phyloP scores from a whole-genome alignment of 1,140 invertebrate species.

The Eufriesea mexicana region DNA sequence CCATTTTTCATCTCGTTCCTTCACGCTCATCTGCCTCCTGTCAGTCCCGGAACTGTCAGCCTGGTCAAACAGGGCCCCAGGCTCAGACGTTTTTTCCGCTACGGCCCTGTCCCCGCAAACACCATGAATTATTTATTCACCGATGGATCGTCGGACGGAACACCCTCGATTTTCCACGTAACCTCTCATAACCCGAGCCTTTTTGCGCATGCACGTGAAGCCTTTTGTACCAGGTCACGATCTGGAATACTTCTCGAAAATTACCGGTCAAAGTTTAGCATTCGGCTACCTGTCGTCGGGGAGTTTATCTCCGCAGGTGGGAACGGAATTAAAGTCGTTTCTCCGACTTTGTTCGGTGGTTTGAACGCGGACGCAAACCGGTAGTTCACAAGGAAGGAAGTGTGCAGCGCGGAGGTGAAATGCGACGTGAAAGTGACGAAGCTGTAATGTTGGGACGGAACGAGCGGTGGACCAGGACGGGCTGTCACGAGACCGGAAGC shows the following conservation, averaged over 20 bases:
- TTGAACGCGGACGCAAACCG: background rate
- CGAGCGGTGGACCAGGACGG: constrained; percentile 65
- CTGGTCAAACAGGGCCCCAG: constrained; percentile 61
- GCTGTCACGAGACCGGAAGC: constrained; percentile 70
- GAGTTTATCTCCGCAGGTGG: too few relatives aligned
- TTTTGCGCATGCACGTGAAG: background rate
- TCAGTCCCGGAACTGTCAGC: constrained; percentile 70
- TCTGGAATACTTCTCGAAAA: too few relatives aligned
- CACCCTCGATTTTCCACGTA: constrained; percentile 69
- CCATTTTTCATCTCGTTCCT: constrained; percentile 72
- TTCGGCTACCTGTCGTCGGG: too few relatives aligned
- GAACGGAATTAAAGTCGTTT: background rate
- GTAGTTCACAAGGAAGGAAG: constrained; percentile 61
- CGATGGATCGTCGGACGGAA: constrained; percentile 51
- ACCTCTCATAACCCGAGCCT: background rate
- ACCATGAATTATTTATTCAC: constrained; percentile 76
- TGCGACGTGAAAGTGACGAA: constrained; percentile 73
- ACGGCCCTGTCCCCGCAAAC: constrained; percentile 46
- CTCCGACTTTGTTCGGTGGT: background rate
- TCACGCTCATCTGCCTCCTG: constrained; percentile 74
- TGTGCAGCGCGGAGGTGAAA: constrained; percentile 48
- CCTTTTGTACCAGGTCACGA: too few relatives aligned
- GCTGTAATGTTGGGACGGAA: constrained; percentile 44
- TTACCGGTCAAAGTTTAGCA: too few relatives aligned
- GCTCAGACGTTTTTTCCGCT: constrained; percentile 34